Conservation (phyloP, 2,113 vertebrate genomes). For the Lepus europaeus region DNA sequence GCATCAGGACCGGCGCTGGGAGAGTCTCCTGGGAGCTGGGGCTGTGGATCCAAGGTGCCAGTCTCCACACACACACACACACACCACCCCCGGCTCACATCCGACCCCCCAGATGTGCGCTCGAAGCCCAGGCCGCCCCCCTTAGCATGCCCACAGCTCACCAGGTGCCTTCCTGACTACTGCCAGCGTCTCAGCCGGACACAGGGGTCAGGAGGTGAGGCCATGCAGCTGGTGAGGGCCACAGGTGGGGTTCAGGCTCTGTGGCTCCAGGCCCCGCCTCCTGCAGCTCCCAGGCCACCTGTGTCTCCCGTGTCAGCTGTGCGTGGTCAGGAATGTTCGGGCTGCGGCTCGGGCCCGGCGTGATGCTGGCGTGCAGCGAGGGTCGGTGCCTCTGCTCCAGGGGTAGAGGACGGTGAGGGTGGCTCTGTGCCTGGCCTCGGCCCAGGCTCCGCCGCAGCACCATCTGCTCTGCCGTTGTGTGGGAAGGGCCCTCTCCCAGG, state of each 20-base stretch:
- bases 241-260: not conserved
- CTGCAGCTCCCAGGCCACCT: not conserved
- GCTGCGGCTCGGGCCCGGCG: not conserved
- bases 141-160: no score
- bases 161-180: no score
- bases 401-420: not conserved
- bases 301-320: not conserved
- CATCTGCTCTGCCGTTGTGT: fast-evolving
- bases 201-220: not conserved
- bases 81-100: not conserved
- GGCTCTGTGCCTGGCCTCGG: not conserved
- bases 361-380: no score
- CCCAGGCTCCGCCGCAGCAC: not conserved
- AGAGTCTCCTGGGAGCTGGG: not conserved
- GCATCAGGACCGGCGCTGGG: not conserved
- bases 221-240: not conserved
- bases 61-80: no score
- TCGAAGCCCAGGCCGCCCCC: no score
- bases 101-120: not conserved
- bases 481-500: no score
- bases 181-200: no score
- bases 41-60: no score
- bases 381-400: not conserved
- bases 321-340: no score
- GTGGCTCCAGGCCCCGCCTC: fast-evolving